Conservation (phyloP, 2,888 invertebrate genomes). For the Theretra japonica region DNA sequence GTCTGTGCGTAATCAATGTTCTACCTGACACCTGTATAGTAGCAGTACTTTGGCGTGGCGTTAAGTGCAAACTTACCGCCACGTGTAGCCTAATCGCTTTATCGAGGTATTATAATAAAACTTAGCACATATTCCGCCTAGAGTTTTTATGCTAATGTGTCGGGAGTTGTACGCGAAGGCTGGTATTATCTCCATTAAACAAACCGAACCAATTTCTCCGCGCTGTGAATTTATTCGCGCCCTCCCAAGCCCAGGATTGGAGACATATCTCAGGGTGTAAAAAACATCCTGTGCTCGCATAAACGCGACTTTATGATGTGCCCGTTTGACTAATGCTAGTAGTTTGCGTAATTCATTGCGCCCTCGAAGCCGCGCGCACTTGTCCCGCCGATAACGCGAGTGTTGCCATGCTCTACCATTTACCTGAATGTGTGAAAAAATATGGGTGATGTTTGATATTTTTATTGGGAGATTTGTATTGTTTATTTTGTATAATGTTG, state of each 20-base stretch:
- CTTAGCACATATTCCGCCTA: too few species aligned
- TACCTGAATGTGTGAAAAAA: constrained; percentile 34
- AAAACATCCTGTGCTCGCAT: constrained; percentile 27
- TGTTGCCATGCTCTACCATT: constrained; percentile 43
- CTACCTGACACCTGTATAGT: too few species aligned
- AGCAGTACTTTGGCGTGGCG: too few species aligned
- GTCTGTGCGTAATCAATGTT: too few species aligned
- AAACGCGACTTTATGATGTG: constrained; percentile 53
- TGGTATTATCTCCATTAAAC: not conserved
- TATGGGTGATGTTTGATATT: not conserved
- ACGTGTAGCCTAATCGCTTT: too few species aligned
- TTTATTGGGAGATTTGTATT: not conserved
- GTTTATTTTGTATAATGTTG: not conserved
- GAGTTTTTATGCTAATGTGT: not conserved
- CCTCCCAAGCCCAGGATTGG: not conserved
- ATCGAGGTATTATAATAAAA: too few species aligned
- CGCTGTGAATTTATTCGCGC: not conserved
- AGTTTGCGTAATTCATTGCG: constrained; percentile 62
- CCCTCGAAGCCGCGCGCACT: constrained; percentile 57
- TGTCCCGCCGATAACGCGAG: constrained; percentile 56
- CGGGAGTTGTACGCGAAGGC: not conserved
- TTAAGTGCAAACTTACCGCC: too few species aligned
- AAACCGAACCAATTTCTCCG: not conserved
- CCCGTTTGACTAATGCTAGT: constrained; percentile 63
- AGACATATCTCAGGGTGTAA: constrained; percentile 26